These are phyloP conservation scores for Caranx ignobilis DNA, from an alignment of 2,113 vertebrate genomes.

Conservation along the genomic window DNA sequence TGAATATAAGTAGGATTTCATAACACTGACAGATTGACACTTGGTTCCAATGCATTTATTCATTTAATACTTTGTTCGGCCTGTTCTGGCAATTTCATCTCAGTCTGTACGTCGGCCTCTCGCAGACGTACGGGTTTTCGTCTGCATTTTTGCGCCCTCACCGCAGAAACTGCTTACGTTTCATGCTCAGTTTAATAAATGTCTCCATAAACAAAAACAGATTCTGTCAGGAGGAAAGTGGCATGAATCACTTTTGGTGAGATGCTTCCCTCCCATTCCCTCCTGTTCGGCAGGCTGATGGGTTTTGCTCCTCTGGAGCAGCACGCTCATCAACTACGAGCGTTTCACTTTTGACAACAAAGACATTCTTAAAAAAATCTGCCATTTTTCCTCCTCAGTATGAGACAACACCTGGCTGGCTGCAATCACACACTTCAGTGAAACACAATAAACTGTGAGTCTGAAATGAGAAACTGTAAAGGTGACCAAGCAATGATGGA, in stretches of 20 bases:
- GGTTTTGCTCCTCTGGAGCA: conserved; percentile 27
- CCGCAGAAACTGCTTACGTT: conserved; percentile 64
- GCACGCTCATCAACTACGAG: conserved; percentile 37
- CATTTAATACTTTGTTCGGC: conserved; percentile 73
- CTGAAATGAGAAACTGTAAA: conserved; percentile 58
- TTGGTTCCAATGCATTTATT: conserved; percentile 78
- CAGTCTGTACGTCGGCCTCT: conserved; percentile 1
- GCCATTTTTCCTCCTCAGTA: conserved; percentile 36
- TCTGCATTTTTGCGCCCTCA: conserved; percentile 26
- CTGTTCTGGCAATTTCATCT: conserved; percentile 55
- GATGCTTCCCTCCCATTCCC: not conserved
- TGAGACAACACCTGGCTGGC: conserved; percentile 37
- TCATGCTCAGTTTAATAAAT: conserved; percentile 70
- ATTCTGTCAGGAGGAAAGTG: conserved; percentile 53
- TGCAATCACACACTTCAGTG: conserved; percentile 63
- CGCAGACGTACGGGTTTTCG: conserved; percentile 8
- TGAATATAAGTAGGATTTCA: conserved; percentile 35
- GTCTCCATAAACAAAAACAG: conserved; percentile 58
- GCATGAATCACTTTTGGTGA: conserved; percentile 45
- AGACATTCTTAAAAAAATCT: conserved; percentile 46
- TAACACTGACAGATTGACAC: conserved; percentile 48
- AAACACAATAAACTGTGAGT: conserved; percentile 54
- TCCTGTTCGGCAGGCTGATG: conserved; percentile 24
- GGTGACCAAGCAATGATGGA: conserved; percentile 57
- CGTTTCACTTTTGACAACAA: conserved; percentile 56